phyloP scores from a whole-genome alignment of 2,797 vertebrate genomes.

The Coregonus sp. region DNA sequence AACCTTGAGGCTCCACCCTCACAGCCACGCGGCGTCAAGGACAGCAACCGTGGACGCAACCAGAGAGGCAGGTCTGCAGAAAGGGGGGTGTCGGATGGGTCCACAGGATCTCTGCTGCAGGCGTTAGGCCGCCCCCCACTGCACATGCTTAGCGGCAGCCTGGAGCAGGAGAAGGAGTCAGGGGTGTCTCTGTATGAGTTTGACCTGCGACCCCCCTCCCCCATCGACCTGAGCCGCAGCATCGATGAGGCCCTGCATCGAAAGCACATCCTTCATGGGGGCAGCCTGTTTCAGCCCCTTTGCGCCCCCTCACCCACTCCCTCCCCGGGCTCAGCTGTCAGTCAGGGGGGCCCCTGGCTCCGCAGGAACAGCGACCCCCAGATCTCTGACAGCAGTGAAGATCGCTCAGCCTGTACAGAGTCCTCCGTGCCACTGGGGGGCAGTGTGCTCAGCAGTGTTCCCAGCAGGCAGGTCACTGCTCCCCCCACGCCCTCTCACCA shows the following conservation, averaged over 20 bases:
- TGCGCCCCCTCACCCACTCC: slow-evolving; percentile 68
- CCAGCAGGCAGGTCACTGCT: slow-evolving; percentile 81
- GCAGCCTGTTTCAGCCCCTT: slow-evolving; percentile 79
- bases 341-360: slow-evolving; percentile 68
- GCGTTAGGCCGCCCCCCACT: slow-evolving; percentile 62
- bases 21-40: slow-evolving; percentile 72
- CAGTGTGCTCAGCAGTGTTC: slow-evolving; percentile 76
- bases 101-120: slow-evolving; percentile 73
- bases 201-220: slow-evolving; percentile 89
- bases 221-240: slow-evolving; percentile 93
- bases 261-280: slow-evolving; percentile 84
- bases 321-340: slow-evolving; percentile 66
- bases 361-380: slow-evolving; percentile 83
- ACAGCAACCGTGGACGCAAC: slow-evolving; percentile 77
- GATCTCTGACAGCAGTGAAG: slow-evolving; percentile 74
- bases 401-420: slow-evolving; percentile 64
- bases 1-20: slow-evolving; percentile 77
- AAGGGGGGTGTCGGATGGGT: slow-evolving; percentile 58
- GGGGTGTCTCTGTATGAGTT: slow-evolving; percentile 87
- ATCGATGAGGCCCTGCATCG: slow-evolving; percentile 93
- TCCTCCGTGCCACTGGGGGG: slow-evolving; percentile 77
- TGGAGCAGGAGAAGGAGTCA: slow-evolving; percentile 82
- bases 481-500: slow-evolving; percentile 81
- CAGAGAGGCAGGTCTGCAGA: slow-evolving; percentile 68
- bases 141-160: slow-evolving; percentile 78